phyloP scores from a whole-genome alignment of 2,113 vertebrate species.

The Tiliqua scincoides region DNA sequence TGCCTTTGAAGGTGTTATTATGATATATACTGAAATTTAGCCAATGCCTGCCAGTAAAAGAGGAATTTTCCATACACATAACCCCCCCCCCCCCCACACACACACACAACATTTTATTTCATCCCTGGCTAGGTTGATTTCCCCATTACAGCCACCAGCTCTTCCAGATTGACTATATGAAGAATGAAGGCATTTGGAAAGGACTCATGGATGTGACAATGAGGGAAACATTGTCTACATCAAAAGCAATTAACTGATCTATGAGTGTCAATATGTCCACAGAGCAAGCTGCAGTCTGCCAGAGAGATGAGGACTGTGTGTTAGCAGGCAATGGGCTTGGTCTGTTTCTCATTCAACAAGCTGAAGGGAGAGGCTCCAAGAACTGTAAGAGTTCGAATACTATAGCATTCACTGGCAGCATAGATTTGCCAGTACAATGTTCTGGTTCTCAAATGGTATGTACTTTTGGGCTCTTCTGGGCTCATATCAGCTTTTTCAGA shows the following conservation, averaged over 20 bases:
- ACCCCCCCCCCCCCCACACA: no score
- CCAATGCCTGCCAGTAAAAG: not conserved
- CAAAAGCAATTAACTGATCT: not conserved
- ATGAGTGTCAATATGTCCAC: not conserved
- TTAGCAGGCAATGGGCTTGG: not conserved
- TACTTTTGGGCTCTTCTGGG: not conserved
- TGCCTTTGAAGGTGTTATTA: not conserved
- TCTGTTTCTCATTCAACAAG: not conserved
- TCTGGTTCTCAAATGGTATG: not conserved
- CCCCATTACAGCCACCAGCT: not conserved
- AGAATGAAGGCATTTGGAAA: not conserved
- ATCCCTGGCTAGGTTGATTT: not conserved
- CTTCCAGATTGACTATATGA: not conserved
- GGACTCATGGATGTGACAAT: not conserved
- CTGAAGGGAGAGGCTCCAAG: not conserved
- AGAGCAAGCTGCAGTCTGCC: not conserved
- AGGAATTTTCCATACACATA: not conserved
- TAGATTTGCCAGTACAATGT: no score
- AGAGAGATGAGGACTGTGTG: not conserved
- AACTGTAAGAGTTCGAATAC: not conserved
- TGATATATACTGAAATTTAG: not conserved
- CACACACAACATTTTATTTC: conserved; percentile 1
- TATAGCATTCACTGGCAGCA: not conserved
- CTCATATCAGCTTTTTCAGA: no score
- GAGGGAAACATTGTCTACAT: not conserved